Evolutionary conservation across 2,113 vertebrate species (phyloP).

Genomic region (Urocynchramus pylzowi): DNA sequence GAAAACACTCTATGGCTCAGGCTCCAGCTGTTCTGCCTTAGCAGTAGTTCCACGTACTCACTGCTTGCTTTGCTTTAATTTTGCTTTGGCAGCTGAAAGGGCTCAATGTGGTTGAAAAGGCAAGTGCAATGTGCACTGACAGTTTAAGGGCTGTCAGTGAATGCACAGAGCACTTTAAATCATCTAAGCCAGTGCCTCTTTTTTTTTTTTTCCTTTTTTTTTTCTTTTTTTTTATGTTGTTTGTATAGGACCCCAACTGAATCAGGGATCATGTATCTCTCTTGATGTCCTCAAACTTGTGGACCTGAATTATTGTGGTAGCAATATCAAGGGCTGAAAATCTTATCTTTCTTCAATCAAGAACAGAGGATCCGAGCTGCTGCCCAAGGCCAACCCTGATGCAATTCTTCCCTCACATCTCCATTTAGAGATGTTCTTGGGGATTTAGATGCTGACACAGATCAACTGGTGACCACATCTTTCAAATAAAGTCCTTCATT

Average conservation of each 20-base stretch:
- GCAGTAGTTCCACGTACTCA: background rate
- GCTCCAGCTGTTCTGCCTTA: background rate
- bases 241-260: background rate
- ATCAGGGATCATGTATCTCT: background rate
- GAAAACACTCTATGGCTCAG: background rate
- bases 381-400: background rate
- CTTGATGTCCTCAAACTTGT: background rate
- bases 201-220: background rate
- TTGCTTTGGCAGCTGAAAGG: background rate
- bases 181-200: background rate
- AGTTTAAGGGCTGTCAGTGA: background rate
- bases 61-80: background rate
- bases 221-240: background rate
- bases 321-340: background rate
- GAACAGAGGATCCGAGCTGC: background rate
- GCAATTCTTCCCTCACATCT: background rate
- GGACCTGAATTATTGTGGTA: background rate
- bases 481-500: background rate
- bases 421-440: background rate
- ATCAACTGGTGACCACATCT: background rate
- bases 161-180: background rate
- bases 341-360: background rate
- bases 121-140: background rate
- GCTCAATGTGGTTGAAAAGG: background rate
- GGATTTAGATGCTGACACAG: background rate